Evolutionary conservation across 2,113 vertebrate species (phyloP).

Genomic region (Percopsis transmontana): DNA sequence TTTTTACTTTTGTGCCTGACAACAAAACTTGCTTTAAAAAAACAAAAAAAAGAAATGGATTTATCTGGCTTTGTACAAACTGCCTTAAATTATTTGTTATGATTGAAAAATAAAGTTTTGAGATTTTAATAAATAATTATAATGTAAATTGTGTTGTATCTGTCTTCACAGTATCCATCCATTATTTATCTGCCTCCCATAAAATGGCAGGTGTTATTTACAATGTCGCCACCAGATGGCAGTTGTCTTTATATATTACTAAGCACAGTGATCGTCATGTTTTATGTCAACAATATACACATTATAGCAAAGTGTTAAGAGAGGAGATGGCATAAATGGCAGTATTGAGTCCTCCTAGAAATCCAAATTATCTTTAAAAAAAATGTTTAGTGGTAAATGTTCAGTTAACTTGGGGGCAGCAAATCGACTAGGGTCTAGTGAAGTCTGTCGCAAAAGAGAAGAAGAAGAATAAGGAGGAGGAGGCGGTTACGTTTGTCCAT

Average conservation of each 20-base stretch:
- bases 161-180: too few relatives aligned
- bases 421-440: too few relatives aligned
- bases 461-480: neutral
- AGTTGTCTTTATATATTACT: neutral
- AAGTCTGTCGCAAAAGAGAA: too few relatives aligned
- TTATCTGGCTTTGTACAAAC: constrained; percentile 72
- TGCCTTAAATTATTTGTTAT: constrained; percentile 76
- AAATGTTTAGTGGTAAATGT: neutral
- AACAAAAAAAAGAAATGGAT: neutral
- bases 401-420: neutral
- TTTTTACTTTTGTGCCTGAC: constrained; percentile 16
- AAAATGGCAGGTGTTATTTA: too few relatives aligned
- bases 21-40: neutral
- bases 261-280: neutral
- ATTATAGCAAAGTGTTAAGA: neutral
- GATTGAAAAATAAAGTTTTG: constrained; percentile 57
- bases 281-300: neutral
- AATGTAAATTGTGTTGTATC: neutral
- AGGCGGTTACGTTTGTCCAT: neutral
- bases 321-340: neutral
- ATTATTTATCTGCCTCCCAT: neutral
- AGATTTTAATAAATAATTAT: constrained; percentile 39
- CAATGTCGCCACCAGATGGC: neutral
- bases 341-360: neutral
- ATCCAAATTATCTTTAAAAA: too few relatives aligned